phyloP scores from a whole-genome alignment of 2,797 vertebrate species.

The Chaunax sp. region DNA sequence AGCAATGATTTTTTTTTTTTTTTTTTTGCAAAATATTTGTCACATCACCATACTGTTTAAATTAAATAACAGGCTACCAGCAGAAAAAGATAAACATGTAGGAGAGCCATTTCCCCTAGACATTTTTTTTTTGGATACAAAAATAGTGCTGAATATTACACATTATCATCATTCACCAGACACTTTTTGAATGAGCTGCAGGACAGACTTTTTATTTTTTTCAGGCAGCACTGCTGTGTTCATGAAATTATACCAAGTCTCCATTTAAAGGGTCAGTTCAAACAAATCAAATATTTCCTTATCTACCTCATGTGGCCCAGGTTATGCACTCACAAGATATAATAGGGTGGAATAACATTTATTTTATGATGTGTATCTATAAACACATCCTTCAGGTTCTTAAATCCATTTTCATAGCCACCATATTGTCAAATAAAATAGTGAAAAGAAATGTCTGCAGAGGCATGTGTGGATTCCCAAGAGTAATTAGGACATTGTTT shows the following conservation, averaged over 20 bases:
- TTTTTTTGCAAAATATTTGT: constrained; percentile 57
- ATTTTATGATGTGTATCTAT: too few relatives aligned
- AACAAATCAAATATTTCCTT: constrained; percentile 12
- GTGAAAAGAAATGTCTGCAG: neutral
- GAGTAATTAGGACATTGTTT: neutral
- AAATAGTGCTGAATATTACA: constrained; percentile 81
- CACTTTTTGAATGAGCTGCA: constrained; percentile 53
- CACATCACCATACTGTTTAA: constrained; percentile 70
- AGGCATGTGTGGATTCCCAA: neutral
- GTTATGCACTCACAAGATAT: neutral
- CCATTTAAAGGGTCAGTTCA: constrained; percentile 14
- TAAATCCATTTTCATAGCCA: constrained; percentile 2
- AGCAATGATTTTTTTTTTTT: constrained; percentile 41
- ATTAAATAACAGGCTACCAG: constrained; percentile 67
- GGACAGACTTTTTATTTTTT: constrained; percentile 33
- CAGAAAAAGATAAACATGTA: constrained; percentile 67
- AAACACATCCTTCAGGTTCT: neutral
- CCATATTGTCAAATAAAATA: constrained; percentile 9
- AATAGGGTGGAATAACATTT: neutral
- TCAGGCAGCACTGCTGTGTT: constrained; percentile 28
- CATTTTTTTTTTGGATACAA: constrained; percentile 67
- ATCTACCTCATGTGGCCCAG: neutral
- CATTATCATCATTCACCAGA: constrained; percentile 70
- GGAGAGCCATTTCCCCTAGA: constrained; percentile 67
- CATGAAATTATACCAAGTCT: constrained; percentile 23